phyloP scores from a whole-genome alignment of 2,888 invertebrate genomes.

The Nemapogon koenigi region DNA sequence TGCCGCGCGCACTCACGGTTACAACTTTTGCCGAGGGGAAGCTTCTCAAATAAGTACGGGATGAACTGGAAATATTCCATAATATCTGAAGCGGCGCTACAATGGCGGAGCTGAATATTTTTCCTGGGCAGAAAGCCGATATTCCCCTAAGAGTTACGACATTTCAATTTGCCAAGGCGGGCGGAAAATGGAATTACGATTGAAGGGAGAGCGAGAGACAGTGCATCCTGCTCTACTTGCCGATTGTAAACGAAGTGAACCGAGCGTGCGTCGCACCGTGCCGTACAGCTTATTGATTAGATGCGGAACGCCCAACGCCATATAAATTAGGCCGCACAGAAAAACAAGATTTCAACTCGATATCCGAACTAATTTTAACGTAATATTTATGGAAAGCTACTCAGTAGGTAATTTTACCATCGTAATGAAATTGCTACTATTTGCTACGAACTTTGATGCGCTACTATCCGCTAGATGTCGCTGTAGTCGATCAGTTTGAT shows the following conservation, averaged over 20 bases:
- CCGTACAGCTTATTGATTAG: constrained; percentile 54
- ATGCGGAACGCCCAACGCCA: constrained; percentile 62
- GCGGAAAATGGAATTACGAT: constrained; percentile 67
- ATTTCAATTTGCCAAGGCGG: constrained; percentile 68
- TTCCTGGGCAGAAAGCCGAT: constrained; percentile 64
- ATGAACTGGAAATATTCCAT: constrained; percentile 59
- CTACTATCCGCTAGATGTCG: too few relatives aligned
- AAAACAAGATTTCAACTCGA: constrained; percentile 40
- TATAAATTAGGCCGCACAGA: constrained; percentile 62
- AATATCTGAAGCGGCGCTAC: constrained; percentile 56
- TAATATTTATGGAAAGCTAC: constrained; percentile 1
- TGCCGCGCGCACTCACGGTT: constrained; percentile 45
- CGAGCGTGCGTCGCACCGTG: constrained; percentile 24
- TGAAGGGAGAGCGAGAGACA: constrained; percentile 54
- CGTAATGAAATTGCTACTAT: too few relatives aligned
- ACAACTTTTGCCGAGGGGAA: constrained; percentile 27
- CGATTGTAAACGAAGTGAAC: constrained; percentile 22
- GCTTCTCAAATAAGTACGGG: constrained; percentile 21
- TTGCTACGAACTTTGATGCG: too few relatives aligned
- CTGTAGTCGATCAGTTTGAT: too few relatives aligned
- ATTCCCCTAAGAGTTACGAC: constrained; percentile 67
- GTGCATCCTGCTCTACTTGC: constrained; percentile 26
- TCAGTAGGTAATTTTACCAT: too few relatives aligned
- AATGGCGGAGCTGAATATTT: constrained; percentile 61
- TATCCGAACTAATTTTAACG: constrained; percentile 14